A percentile compares a stretch with the other conserved stretches of the same genome.
These are phyloP conservation scores for Aphelenchoides besseyi DNA, from an alignment of 1,140 invertebrate genomes.

Conservation along the genomic window DNA sequence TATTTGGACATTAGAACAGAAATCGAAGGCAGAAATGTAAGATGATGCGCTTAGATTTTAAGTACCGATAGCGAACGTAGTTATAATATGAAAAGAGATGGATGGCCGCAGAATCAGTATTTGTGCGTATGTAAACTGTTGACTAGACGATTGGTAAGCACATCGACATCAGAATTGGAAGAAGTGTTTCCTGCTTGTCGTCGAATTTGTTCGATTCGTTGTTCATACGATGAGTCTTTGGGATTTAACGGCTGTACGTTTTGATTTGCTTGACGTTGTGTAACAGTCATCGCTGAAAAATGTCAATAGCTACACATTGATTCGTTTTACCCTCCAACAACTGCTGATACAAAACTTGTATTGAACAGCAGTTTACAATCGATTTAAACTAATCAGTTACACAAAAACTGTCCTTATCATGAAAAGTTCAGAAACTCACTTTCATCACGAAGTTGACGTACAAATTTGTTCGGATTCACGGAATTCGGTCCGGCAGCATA, in stretches of 20 bases:
- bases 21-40: too few relatives aligned
- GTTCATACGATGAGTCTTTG: slow-evolving; percentile 38
- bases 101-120: too few relatives aligned
- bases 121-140: slow-evolving; percentile 36
- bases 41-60: too few relatives aligned
- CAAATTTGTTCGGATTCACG: slow-evolving; percentile 50
- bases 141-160: slow-evolving; percentile 39
- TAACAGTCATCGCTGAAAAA: slow-evolving; percentile 51
- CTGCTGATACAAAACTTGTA: too few relatives aligned
- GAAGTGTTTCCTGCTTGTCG: slow-evolving; percentile 35
- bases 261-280: slow-evolving; percentile 53
- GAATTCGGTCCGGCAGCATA: slow-evolving; percentile 39
- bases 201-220: slow-evolving; percentile 52
- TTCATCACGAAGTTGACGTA: slow-evolving; percentile 60
- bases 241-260: slow-evolving; percentile 43
- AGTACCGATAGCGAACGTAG: too few relatives aligned
- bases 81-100: too few relatives aligned
- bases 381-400: slow-evolving; percentile 1
- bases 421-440: slow-evolving; percentile 37
- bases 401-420: slow-evolving; percentile 5
- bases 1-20: too few relatives aligned
- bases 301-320: neutral
- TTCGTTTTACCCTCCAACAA: neutral
- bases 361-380: neutral
- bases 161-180: slow-evolving; percentile 36